Evolutionary conservation across 2,113 vertebrate genomes (phyloP).

Genomic region (Tyto alba): DNA sequence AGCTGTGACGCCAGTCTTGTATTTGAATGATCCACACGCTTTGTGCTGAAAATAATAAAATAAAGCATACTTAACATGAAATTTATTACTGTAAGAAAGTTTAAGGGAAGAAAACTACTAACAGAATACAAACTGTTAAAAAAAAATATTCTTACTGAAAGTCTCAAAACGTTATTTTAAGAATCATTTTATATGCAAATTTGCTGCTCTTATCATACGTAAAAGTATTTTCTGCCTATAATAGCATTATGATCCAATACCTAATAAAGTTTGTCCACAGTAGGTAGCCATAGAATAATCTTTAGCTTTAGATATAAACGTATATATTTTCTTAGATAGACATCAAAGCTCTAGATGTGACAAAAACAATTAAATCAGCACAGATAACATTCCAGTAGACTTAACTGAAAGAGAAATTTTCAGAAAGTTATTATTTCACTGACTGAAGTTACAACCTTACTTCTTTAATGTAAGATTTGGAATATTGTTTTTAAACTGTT

Average conservation of each 20-base stretch:
- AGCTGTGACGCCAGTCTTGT: conserved; percentile 88
- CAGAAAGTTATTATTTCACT: not conserved
- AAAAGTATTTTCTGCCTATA: not conserved
- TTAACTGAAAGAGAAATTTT: not conserved
- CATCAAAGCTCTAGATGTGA: not conserved
- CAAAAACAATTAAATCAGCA: not conserved
- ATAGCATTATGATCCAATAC: not conserved
- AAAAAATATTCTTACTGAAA: not conserved
- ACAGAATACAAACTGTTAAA: not conserved
- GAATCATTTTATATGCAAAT: not conserved
- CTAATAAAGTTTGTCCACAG: not conserved
- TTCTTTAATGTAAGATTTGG: not conserved
- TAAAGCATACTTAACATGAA: not conserved
- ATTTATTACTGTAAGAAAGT: not conserved
- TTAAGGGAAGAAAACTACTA: not conserved
- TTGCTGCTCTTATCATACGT: not conserved
- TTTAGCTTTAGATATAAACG: not conserved
- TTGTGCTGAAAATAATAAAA: conserved; percentile 77
- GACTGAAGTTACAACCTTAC: not conserved
- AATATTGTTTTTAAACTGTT: not conserved
- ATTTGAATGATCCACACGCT: conserved; percentile 90
- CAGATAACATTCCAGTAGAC: not conserved
- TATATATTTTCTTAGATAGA: not conserved
- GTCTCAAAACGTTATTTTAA: not conserved
- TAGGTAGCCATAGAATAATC: not conserved